Evolutionary conservation across 92 coral and sea anemone species (phyloP), one percentile per base, ranked within the genome.

Genomic region (Bergia puertoricense): DNA sequence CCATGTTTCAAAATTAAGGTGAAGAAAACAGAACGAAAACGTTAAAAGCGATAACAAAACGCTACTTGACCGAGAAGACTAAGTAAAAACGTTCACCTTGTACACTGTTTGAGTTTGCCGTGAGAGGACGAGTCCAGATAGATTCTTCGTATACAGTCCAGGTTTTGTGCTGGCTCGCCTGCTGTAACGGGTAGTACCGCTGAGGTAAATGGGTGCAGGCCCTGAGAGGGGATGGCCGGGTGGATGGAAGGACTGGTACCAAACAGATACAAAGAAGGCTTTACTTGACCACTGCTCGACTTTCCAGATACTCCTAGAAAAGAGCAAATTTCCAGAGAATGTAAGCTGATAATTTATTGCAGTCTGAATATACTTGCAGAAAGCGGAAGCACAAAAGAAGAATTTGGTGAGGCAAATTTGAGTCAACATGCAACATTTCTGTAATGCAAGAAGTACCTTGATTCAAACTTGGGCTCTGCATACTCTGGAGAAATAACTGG

Each of bases 391-490:
- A 54, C 16, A 54, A 54, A 54, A 54, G 59, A 54, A 11, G 59
- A 62, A 18, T 5, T 62, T 0, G 23, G 8, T 15, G 69, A 62
- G 20, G 11, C 23, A 62, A 62, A 18, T 62, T 62, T 5, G 23
- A 16, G 16, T 11, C 66, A 11, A 57, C 66, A 57, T 57, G 67
- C 4, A 57, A 62, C 30, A 62, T 15, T 62, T 14, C 8, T 15
- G 69, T 62, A 62, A 54, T 4, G 16, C 15, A 4, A 54, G 16
- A 79, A 51, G 6, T 62, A 95, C 98, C 98, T 95, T 89, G 86
- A 74, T 89, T 95, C 68, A 95, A 90, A 82, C 86, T 93, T 74
- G 96, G 96, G 65, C 91, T 93, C 87, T 95, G 96, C 96, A 95
- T 93, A 76, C 92, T 95, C 44, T 91, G 94, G 37, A 93, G 93